Base-by-base conservation (phyloP, 2,888 invertebrate species). In the Nemurella pictetii region DNA sequence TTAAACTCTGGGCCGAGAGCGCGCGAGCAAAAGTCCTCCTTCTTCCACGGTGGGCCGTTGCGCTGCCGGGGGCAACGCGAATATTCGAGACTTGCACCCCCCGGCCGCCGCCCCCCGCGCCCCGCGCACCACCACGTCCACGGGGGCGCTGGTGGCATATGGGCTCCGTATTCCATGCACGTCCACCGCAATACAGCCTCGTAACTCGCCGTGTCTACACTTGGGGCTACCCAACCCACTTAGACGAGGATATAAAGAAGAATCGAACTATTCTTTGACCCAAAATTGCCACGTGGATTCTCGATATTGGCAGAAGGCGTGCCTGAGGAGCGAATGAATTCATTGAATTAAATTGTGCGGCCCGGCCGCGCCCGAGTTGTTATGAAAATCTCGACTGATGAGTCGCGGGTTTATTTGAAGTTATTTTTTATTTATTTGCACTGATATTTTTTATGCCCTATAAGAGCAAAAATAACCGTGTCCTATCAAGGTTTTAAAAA, bases 161-260 rank as follows among this genome's bases (percentile, higher is more conserved):
- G 55, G 9, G 20, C 15, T 20, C 35, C 27, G 74, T 74, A 84
- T 82, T 73, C 84, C 29, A 28, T 26, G 20, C 81, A 84, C 84
- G 82, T 84, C 2, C n/a, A 35, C 81, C 81, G 27, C 84, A 84
- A 84, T 84, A 82, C 84, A 82, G 81, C 32, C 81, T 72, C 75
- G 84, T 74, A 84, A 82, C 81, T 82, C 80, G 84, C 74, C 74
- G 26, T 80, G 84, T 80, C 77, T 78, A 84, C 77, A 77, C 84
- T 80, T 75, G 9, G 36, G 84, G 80, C 80, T 32, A 26, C 75
- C 35, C 36, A 35, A 29, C 55, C 80, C 80, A 36, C 72, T 82
- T 72, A 82, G 36, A 82, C 73, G 82, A 82, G 82, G 72, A 72
- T 55, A 82, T 55, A 82, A 82, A 82, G 82, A 82, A 82, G 82